Evolutionary conservation across 37 sponge, comb jelly and placozoan genomes (phyloP).

Genomic region (Cliona cf. orientalis): DNA sequence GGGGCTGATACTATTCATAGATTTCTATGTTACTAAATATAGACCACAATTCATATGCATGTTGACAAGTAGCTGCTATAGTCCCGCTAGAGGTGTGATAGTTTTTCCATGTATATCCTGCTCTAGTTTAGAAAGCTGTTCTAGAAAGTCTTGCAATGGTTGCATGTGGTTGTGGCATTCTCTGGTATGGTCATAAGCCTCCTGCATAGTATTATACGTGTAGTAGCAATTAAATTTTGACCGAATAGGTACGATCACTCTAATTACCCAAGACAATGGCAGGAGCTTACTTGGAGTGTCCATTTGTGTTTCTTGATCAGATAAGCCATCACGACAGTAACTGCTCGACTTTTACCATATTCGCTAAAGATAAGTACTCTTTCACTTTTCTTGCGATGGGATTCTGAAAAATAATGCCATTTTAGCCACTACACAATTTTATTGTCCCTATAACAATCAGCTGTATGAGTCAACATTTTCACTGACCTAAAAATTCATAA

Average conservation of each 20-base stretch:
- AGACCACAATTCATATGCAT: not conserved
- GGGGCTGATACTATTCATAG: not conserved
- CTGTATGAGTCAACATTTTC: not conserved
- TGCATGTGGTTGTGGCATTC: constrained; percentile 60
- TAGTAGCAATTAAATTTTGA: not conserved
- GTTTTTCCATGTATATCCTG: constrained; percentile 40
- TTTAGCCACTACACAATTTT: not conserved
- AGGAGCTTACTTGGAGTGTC: constrained; percentile 63
- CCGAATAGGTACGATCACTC: not conserved
- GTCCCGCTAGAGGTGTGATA: constrained; percentile 59
- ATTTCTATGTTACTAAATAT: not conserved
- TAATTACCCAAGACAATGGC: not conserved
- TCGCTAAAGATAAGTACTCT: constrained; percentile 71
- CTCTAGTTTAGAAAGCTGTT: constrained; percentile 83
- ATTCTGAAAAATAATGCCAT: constrained; percentile 37
- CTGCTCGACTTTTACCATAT: constrained; percentile 72
- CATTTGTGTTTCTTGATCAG: constrained; percentile 80
- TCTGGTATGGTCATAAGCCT: constrained; percentile 58
- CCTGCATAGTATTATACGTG: constrained; percentile 53
- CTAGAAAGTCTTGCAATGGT: constrained; percentile 61
- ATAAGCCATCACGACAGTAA: constrained; percentile 69
- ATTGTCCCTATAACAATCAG: not conserved
- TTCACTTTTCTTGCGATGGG: constrained; percentile 56
- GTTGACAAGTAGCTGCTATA: not conserved
- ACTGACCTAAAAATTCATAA: constrained; percentile 73